Base-by-base conservation (phyloP, 1,140 invertebrate genomes). In the Tribolium madens region DNA sequence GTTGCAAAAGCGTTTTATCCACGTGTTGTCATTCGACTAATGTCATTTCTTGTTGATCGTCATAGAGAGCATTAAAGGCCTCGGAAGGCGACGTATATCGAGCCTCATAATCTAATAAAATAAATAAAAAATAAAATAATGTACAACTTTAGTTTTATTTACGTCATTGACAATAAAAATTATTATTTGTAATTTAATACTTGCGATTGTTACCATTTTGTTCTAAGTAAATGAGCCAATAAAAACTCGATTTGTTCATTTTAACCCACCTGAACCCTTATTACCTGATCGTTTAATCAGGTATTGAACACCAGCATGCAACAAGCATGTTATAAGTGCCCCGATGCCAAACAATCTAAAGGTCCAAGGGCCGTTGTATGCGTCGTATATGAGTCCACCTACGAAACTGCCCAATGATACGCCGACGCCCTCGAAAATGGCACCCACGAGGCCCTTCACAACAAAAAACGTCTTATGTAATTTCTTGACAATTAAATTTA, bases 341-440 rank as follows among this genome's bases (percentile, higher is more conserved):
- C 88, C 90, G 52, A 91, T 87, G 1, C 93, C 93, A 83, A 93
- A 95, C 72, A 91, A 88, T 75, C 90, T 87, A 81, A 94, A 94
- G 0, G 91, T 91, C n/a, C 86, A 83, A 33, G 89, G 86, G 9
- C 93, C 93, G 14, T 89, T 89, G 48, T 91, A 90, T 0, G 83
- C 81, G 1, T 89, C 85, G 77, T 92, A 91, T 2, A 95, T 79
- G 14, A 88, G 82, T 9, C 94, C 94, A 52, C 91, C 93, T 48
- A 94, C 86, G 10, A 94, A 89, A 85, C 92, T 95, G 5, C 94
- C 94, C 1, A 91, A 84, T 0, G 94, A 92, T 0, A 93, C 92
- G 18, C 94, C 95, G 4, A 96, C 88, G 14, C 95, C 95, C 88
- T 96, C 95, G 84, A 96, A 97, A 57, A 95, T 87, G 31, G 93